Conservation (phyloP, 2,797 vertebrate species). For the Lophotriccus pileatus region DNA sequence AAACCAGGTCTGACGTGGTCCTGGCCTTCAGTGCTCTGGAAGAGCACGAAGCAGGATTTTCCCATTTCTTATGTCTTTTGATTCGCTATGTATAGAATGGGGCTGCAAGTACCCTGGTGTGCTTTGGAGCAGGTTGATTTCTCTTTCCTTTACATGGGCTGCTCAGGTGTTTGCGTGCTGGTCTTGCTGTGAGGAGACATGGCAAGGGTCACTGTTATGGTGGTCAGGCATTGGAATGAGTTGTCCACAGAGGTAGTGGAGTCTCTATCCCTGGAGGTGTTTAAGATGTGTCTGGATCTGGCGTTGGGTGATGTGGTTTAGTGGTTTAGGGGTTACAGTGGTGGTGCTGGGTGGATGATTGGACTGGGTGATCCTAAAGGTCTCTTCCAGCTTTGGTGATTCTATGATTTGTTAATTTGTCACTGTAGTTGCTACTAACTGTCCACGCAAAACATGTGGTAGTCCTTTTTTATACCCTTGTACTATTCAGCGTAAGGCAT, state of each 20-base stretch:
- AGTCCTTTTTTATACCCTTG: background rate
- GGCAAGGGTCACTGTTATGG: background rate
- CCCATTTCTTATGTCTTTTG: background rate
- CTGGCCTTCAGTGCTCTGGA: background rate
- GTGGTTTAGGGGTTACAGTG: background rate
- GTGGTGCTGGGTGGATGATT: background rate
- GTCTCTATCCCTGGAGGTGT: background rate
- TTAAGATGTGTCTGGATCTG: background rate
- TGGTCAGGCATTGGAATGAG: background rate
- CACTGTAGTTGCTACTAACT: background rate
- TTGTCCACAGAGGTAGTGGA: fast-evolving
- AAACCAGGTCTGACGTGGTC: background rate
- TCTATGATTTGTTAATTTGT: background rate
- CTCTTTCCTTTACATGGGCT: background rate
- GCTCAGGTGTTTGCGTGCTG: background rate
- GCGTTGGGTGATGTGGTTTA: background rate
- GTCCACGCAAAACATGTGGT: background rate
- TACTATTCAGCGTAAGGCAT: background rate
- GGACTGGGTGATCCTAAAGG: background rate
- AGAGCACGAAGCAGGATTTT: background rate
- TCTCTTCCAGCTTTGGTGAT: background rate
- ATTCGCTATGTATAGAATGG: background rate
- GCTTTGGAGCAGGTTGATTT: background rate
- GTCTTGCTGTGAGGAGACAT: background rate
- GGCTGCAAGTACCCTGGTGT: background rate